Evolutionary conservation across 2,888 invertebrate genomes (phyloP), one percentile per base, ranked within the genome.

Genomic region (Phyllotreta cruciferae): DNA sequence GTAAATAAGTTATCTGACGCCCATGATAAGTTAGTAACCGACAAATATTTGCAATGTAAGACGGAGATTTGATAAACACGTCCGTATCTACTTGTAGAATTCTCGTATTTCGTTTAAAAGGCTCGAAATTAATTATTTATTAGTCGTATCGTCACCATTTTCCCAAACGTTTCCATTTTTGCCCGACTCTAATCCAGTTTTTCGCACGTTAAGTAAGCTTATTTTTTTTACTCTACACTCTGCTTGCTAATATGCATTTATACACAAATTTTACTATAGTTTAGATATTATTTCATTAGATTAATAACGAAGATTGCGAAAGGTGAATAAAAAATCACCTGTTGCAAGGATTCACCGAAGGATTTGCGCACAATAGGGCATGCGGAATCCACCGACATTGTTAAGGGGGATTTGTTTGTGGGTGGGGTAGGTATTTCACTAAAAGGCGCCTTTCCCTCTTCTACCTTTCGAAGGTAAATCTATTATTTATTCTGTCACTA

Each of bases 1-100:
- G 56, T 60, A 53, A 56, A 37, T 52, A 52, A 66, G 63, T 63
- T 62, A 66, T 66, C 60, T 60, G 63, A 67, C 58, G 63, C 64
- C 57, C 52, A 50, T 56, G 63, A 63, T 63, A 66, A 61, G 60
- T 66, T 64, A 62, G 52, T 60, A 66, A 63, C 60, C 64, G 62
- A 64, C 66, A 68, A 68, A 68, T 68, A 68, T 68, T 68, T 68
- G 68, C 68, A 55, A 68, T 63, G 61, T 68, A 68, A 68, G 68
- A 68, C 64, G 65, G 64, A 68, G 52, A 24, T 56, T 66, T 58
- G 62, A 67, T 66, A 68, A 67, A 68, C 66, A 68, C 53, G 63
- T 67, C 55, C n/a, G 41, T 37, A 37, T 52, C 37, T 52, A 10
- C 38, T 8, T 38, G 52, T 52, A 24, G 10, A 36, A 52, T 68